Base-by-base conservation (phyloP, 2,113 vertebrate species). In the Odontophorus gujanensis region DNA sequence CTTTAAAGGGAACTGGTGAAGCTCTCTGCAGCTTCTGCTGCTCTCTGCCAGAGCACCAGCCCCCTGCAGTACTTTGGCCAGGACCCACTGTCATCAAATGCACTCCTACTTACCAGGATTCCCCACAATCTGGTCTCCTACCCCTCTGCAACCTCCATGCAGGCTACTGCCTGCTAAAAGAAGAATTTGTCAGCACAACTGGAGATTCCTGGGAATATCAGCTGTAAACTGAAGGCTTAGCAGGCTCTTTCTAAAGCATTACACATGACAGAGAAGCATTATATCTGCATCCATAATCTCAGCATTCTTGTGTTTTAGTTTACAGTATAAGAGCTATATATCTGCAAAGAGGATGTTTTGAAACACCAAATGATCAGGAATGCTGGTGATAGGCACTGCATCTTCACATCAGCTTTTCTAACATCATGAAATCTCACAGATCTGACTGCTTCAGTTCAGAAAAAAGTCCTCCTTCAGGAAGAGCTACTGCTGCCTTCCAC, bases 171-270 rank as follows among this genome's bases (percentile, higher is more conserved):
- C 58, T 57, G 34, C 51, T 84, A 72, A 62, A 15, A 76, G 28
- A 81, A 36, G 9, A 24, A 78, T 79, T 83, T 91, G 30, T 66
- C 92, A 86, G 83, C 26, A 43, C 61, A 90, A 90, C 83, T 79
- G 76, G 79, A 88, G 85, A 81, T 61, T 90, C 87, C 85, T 84
- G 79, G 48, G 89, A 92, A 89, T 53, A 83, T 72, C 65, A 83
- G 24, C 36, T 78, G 68, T 36, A 47, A 93, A 80, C 81, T 71
- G 84, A 2, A 92, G 59, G 73, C 45, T 88, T 61, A 63, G 40
- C 38, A 77, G 92, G 87, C 21, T 51, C 65, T 77, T 92, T 67
- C 82, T 75, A 75, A 53, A 92, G 82, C 43, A 47, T 57, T 24
- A 59, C 51, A 32, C 7, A 4, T 55, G 61, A 67, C 11, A 71